phyloP scores from a whole-genome alignment of 35 echinoderm and acorn worm species.

The Lytechinus variegatus region DNA sequence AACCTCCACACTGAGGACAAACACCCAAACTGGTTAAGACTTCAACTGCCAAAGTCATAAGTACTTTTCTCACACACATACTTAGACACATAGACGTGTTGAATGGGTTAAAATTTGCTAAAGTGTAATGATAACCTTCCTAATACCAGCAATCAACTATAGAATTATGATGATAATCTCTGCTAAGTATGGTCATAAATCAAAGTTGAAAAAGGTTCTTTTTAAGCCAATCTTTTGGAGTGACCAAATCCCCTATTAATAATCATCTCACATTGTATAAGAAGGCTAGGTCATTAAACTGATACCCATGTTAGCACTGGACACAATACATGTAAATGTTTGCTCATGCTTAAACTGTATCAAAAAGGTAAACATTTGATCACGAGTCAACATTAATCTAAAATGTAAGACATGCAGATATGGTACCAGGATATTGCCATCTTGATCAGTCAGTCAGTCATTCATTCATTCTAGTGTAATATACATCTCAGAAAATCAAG shows the following conservation, averaged over 20 bases:
- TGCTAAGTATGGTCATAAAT: neutral
- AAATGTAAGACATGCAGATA: neutral
- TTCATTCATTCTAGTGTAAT: too few relatives aligned
- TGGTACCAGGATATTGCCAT: neutral
- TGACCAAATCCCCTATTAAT: neutral
- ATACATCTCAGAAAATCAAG: too few relatives aligned
- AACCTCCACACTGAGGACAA: neutral
- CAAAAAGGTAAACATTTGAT: neutral
- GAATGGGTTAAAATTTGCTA: neutral
- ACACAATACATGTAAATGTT: neutral
- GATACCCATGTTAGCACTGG: neutral
- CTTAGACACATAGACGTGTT: neutral
- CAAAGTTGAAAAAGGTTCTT: neutral
- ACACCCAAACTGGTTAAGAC: neutral
- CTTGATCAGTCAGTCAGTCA: neutral
- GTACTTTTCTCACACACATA: neutral
- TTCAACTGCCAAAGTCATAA: neutral
- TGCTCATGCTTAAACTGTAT: neutral
- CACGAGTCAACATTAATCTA: neutral
- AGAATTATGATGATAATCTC: neutral
- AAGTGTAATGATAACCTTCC: neutral
- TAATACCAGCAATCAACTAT: neutral
- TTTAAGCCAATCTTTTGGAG: neutral
- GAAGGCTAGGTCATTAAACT: neutral
- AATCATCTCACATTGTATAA: neutral